Percentiles rank a stretch among this genome's conserved stretches.
phyloP scores from a whole-genome alignment of 2,888 invertebrate species.

The Daptonema setosum region DNA sequence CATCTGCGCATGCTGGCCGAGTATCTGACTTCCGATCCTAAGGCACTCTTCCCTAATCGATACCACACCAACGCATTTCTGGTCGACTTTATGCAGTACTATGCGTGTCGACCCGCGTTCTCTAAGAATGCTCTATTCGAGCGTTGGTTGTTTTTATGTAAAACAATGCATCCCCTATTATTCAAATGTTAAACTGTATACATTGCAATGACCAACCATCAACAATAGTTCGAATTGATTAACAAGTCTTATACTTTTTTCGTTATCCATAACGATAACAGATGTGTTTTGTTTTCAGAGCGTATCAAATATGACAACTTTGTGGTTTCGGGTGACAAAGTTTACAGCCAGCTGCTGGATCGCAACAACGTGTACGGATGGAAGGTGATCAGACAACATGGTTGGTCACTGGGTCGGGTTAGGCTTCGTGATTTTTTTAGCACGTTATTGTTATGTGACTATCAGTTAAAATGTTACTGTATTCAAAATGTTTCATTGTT shows the following conservation, averaged over 20 bases:
- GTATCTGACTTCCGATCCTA: too few relatives aligned
- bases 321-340: background rate
- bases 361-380: background rate
- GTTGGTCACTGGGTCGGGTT: background rate
- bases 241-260: too few relatives aligned
- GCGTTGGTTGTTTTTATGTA: conserved; percentile 31
- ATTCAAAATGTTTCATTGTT: too few relatives aligned
- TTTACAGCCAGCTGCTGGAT: background rate
- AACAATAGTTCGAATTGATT: too few relatives aligned
- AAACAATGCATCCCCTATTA: too few relatives aligned
- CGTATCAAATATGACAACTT: background rate
- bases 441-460: too few relatives aligned
- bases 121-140: conserved; percentile 49
- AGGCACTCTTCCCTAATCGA: conserved; percentile 30
- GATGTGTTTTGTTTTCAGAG: background rate
- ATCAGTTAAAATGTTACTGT: too few relatives aligned
- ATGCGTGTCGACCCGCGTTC: conserved; percentile 52
- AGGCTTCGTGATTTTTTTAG: too few relatives aligned
- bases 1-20: conserved; percentile 15
- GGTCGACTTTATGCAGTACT: conserved; percentile 52
- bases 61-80: conserved; percentile 52
- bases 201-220: too few relatives aligned
- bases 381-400: background rate
- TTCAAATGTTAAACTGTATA: too few relatives aligned
- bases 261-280: too few relatives aligned